Evolutionary conservation across 2,888 invertebrate genomes (phyloP).

Genomic region (Agapostemon virescens): DNA sequence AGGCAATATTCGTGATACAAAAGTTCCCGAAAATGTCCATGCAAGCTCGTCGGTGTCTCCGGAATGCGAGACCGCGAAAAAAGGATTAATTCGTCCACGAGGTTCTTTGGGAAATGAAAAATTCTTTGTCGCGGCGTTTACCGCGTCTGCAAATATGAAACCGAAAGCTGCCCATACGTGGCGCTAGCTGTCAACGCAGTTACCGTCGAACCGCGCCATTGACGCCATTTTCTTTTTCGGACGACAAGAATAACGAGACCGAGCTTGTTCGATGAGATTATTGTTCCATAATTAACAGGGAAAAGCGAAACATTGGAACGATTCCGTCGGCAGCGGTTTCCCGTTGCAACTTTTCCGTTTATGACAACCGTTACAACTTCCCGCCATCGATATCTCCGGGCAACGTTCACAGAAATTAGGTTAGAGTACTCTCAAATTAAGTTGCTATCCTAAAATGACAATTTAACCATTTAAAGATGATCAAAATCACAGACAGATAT

Average conservation of each 20-base stretch:
- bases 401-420: too few relatives aligned
- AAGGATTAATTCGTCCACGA: neutral
- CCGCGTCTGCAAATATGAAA: neutral
- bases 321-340: too few relatives aligned
- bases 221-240: too few relatives aligned
- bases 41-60: neutral
- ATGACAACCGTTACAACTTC: neutral
- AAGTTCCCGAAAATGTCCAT: neutral
- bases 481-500: too few relatives aligned
- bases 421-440: too few relatives aligned
- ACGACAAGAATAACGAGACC: conserved; percentile 42
- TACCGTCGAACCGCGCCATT: too few relatives aligned
- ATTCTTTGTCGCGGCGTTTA: neutral
- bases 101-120: conserved; percentile 3
- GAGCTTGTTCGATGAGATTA: conserved; percentile 46
- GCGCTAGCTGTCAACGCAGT: too few relatives aligned
- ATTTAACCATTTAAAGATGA: too few relatives aligned
- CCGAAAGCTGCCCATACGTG: too few relatives aligned
- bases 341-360: neutral
- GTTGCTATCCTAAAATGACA: too few relatives aligned
- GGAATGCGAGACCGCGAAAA: neutral
- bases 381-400: neutral
- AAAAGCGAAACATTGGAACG: neutral
- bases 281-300: conserved; percentile 35
- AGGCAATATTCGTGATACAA: neutral